phyloP scores from a whole-genome alignment of 2,797 vertebrate species.

The Squalus acanthias region DNA sequence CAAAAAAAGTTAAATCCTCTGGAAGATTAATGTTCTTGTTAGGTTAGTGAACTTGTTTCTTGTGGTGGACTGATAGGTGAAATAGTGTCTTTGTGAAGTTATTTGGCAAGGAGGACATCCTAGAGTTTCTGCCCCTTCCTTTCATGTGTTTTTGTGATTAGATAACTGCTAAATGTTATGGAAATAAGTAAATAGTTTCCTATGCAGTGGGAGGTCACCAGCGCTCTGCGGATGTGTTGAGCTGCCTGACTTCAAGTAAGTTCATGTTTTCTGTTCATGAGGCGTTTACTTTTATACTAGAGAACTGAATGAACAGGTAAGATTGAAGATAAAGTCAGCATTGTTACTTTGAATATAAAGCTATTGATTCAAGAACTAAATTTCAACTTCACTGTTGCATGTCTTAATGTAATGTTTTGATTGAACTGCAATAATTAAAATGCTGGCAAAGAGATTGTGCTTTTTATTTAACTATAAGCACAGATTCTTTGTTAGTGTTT shows the following conservation, averaged over 20 bases:
- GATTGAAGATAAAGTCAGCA: background rate
- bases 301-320: background rate
- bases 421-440: background rate
- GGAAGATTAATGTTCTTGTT: background rate
- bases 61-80: background rate
- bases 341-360: background rate
- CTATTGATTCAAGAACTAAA: background rate
- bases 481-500: background rate
- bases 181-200: conserved; percentile 11
- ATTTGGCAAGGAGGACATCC: background rate
- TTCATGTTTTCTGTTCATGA: background rate
- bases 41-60: background rate
- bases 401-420: background rate
- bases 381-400: background rate
- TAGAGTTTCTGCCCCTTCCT: background rate
- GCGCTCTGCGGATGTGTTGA: background rate
- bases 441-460: background rate
- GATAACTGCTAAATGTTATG: background rate
- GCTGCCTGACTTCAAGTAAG: background rate
- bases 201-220: background rate
- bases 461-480: background rate
- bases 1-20: background rate
- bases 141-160: background rate
- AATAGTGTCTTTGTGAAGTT: background rate
- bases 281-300: background rate